Percentiles rank a stretch among this genome's conserved stretches.
Evolutionary conservation across 2,113 vertebrate genomes (phyloP).

Genomic region (Addax nasomaculatus): DNA sequence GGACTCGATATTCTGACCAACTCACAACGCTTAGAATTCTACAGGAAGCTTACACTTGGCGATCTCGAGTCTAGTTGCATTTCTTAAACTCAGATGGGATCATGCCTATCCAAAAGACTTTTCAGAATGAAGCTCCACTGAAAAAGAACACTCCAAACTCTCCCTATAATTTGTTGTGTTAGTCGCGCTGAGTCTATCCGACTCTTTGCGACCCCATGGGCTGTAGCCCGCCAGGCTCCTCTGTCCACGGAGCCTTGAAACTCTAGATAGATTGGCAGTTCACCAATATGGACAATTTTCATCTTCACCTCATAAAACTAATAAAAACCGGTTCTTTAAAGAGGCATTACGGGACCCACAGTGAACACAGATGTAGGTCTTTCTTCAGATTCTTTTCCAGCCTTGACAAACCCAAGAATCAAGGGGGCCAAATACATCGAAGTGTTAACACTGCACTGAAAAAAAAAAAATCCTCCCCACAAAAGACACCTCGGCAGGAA

Average conservation of each 20-base stretch:
- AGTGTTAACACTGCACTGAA: background rate
- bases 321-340: background rate
- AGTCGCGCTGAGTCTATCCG: background rate
- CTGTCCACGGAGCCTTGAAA: background rate
- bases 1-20: background rate
- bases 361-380: background rate
- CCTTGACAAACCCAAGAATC: background rate
- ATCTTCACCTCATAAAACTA: background rate
- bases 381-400: background rate
- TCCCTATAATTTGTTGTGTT: background rate
- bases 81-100: conserved; percentile 20
- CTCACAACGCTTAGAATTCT: background rate
- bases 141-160: conserved; percentile 20
- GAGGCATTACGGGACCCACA: background rate
- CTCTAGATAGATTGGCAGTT: background rate
- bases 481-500: background rate
- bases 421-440: background rate
- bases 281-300: background rate
- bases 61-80: background rate
- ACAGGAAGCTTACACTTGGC: background rate
- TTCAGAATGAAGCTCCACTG: background rate
- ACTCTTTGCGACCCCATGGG: background rate
- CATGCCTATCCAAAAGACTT: background rate
- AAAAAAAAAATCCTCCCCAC: background rate
- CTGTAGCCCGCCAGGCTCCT: background rate